phyloP scores from a whole-genome alignment of 1,140 invertebrate genomes.

The Macrostomum lignano region DNA sequence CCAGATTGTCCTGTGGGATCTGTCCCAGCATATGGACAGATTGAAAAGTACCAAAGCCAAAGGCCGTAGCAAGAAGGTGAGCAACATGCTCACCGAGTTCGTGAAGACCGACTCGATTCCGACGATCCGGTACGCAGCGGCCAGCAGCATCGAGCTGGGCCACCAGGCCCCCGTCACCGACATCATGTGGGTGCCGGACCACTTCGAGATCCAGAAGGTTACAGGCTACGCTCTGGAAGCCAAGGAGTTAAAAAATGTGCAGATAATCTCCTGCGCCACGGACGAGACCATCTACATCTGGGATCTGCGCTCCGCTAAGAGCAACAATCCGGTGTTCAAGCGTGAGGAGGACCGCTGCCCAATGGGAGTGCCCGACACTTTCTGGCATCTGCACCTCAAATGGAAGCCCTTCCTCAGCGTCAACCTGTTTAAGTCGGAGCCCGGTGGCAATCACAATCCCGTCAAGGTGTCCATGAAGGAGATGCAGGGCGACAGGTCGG shows the following conservation, averaged over 20 bases:
- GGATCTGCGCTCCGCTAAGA: not conserved
- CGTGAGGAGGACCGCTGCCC: not conserved
- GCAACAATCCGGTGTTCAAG: not conserved
- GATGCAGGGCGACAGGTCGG: conserved; percentile 17
- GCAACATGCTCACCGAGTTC: conserved; percentile 3
- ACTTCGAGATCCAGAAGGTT: conserved; percentile 2
- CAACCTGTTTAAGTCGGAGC: conserved; percentile 18
- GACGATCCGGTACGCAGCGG: conserved; percentile 5
- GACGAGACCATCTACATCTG: not conserved
- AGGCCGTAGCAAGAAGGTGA: conserved; percentile 8
- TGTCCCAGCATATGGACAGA: conserved; percentile 19
- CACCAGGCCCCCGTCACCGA: conserved; percentile 1
- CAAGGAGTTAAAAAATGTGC: not conserved
- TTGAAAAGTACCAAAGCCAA: conserved; percentile 17
- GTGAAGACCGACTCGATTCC: conserved; percentile 6
- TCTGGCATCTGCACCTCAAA: conserved; percentile 2
- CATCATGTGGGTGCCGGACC: conserved; percentile 1
- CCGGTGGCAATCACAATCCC: conserved; percentile 25
- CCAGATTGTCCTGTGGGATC: conserved; percentile 31
- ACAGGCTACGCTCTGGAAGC: conserved; percentile 1
- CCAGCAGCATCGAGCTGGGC: not conserved
- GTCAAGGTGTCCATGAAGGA: conserved; percentile 23
- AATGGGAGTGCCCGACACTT: conserved; percentile 2
- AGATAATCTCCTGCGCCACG: not conserved
- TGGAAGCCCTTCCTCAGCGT: conserved; percentile 5